Evolutionary conservation across 2,797 vertebrate genomes (phyloP).

Genomic region (Mormyrops boulengeri): DNA sequence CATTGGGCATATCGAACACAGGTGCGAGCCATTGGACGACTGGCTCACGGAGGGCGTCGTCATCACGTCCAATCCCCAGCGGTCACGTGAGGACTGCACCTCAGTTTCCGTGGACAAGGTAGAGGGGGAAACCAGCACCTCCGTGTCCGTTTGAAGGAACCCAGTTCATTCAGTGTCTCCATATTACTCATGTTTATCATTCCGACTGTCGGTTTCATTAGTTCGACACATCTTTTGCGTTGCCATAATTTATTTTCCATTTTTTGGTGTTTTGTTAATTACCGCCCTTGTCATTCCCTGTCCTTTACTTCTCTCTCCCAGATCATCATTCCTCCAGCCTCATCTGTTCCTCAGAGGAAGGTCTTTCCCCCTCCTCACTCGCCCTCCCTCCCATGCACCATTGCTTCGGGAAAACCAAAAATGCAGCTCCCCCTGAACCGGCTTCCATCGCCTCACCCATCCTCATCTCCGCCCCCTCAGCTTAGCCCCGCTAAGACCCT

Average conservation of each 20-base stretch:
- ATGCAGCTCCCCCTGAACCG: conserved; percentile 39
- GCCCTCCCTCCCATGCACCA: conserved; percentile 43
- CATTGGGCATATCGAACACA: conserved; percentile 65
- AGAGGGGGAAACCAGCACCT: conserved; percentile 40
- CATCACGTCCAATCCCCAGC: conserved; percentile 76
- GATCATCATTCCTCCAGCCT: conserved; percentile 81
- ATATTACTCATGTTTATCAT: not conserved
- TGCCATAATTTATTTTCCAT: conserved; percentile 20
- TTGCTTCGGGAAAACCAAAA: not conserved
- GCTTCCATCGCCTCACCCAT: conserved; percentile 34
- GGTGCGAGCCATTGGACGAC: conserved; percentile 65
- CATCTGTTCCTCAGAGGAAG: conserved; percentile 71
- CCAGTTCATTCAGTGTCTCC: not conserved
- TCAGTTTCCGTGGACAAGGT: conserved; percentile 85
- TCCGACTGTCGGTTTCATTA: not conserved
- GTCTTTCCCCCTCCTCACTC: conserved; percentile 53
- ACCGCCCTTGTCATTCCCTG: conserved; percentile 24
- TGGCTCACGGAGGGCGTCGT: conserved; percentile 86
- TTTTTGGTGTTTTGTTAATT: conserved; percentile 24
- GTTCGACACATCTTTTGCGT: not conserved
- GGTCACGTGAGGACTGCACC: conserved; percentile 61
- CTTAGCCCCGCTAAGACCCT: conserved; percentile 38
- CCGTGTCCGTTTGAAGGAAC: not conserved
- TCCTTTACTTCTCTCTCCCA: conserved; percentile 50
- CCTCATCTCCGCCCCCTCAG: conserved; percentile 38